Conservation (phyloP, 64 coral and sea anemone species). For the Anthopleura sola region DNA sequence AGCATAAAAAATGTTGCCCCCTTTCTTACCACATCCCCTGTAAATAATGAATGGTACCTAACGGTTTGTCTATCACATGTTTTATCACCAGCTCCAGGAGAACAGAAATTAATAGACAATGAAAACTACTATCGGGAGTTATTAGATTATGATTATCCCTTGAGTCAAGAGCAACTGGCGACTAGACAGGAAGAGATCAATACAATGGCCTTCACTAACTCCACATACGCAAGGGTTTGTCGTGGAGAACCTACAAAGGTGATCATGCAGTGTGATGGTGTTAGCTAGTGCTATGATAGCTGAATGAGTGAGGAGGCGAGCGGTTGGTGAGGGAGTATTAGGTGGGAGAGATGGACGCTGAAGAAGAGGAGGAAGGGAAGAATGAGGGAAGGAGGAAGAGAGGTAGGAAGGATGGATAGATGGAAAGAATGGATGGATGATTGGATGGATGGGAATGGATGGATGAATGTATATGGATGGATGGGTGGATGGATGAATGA, state of each 20-base stretch:
- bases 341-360: no score
- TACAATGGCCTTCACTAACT: constrained; percentile 40
- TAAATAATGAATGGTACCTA: no score
- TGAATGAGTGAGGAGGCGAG: no score
- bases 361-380: neutral
- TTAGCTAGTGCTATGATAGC: no score
- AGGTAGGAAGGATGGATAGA: no score
- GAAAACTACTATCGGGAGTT: constrained; percentile 48
- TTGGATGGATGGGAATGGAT: no score
- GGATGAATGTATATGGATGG: no score
- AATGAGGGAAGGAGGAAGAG: neutral
- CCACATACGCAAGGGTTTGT: constrained; percentile 64
- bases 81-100: constrained; percentile 31
- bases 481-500: no score
- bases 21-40: no score
- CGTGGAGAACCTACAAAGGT: constrained; percentile 39
- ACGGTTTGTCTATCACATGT: neutral
- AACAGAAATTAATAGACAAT: constrained; percentile 37
- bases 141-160: constrained; percentile 24
- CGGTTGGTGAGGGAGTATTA: no score
- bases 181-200: constrained; percentile 55
- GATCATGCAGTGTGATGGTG: neutral
- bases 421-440: no score
- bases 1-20: no score
- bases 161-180: constrained; percentile 64